A percentile compares a stretch with the other conserved stretches of the same genome.
These are phyloP conservation scores for Bombus confusus DNA, from an alignment of 1,140 invertebrate species.

Conservation along the genomic window DNA sequence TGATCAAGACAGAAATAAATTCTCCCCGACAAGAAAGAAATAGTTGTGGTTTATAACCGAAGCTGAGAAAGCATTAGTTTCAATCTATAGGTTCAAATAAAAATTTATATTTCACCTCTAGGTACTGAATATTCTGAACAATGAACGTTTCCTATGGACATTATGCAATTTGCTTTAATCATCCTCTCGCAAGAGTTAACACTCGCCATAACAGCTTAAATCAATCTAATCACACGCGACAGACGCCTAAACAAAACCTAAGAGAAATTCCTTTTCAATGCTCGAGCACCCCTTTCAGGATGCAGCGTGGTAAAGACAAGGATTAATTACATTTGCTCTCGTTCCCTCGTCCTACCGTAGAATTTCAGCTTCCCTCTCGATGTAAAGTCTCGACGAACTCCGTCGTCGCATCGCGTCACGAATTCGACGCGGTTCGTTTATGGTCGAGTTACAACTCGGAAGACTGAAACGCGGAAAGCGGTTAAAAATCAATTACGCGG, in stretches of 20 bases:
- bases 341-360: background rate
- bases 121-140: no score
- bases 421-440: constrained; percentile 30
- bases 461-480: constrained; percentile 12
- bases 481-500: constrained; percentile 52
- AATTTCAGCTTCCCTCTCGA: background rate
- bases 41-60: no score
- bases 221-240: background rate
- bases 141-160: no score
- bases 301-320: background rate
- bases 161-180: no score
- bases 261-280: background rate
- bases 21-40: no score
- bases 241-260: background rate
- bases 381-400: background rate
- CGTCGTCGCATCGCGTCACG: constrained; percentile 3
- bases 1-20: no score
- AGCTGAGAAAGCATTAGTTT: no score
- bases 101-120: no score
- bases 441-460: constrained; percentile 16
- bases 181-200: background rate
- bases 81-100: no score
- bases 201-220: background rate
- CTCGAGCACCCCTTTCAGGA: background rate
- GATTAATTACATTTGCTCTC: constrained; percentile 18